phyloP scores from a whole-genome alignment of 1,140 invertebrate genomes.

The Dendrolimus kikuchii region DNA sequence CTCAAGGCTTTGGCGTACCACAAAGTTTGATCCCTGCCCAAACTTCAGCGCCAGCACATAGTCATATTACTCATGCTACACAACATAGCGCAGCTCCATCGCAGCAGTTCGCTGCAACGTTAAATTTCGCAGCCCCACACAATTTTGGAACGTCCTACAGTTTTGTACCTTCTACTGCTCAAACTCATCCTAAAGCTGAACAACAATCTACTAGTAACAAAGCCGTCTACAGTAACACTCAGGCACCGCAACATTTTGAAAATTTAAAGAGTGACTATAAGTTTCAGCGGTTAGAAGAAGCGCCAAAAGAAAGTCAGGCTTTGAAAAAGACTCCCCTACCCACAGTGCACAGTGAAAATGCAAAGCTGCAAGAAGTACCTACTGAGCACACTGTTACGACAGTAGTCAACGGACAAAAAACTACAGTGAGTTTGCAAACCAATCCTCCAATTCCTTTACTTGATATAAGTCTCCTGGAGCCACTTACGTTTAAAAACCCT shows the following conservation, averaged over 20 bases:
- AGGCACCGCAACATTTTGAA: constrained; percentile 17
- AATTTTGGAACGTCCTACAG: too few relatives aligned
- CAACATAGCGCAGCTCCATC: too few relatives aligned
- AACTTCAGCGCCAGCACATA: too few relatives aligned
- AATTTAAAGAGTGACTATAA: constrained; percentile 27
- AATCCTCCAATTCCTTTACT: constrained; percentile 51
- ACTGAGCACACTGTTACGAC: constrained; percentile 36
- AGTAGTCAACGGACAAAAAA: constrained; percentile 43
- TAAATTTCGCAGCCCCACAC: too few relatives aligned
- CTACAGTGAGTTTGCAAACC: constrained; percentile 36
- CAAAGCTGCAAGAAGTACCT: constrained; percentile 29
- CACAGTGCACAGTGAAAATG: constrained; percentile 21
- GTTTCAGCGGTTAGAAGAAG: constrained; percentile 29
- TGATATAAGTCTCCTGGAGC: constrained; percentile 54
- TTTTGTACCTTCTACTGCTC: constrained; percentile 8
- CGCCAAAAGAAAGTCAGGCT: constrained; percentile 17
- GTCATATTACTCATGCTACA: too few relatives aligned
- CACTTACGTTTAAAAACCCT: constrained; percentile 56
- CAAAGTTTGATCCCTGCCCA: too few relatives aligned
- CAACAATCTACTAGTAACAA: constrained; percentile 37
- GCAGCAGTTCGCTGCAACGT: too few relatives aligned
- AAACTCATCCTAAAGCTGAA: constrained; percentile 19
- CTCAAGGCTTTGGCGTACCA: not conserved
- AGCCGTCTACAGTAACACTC: constrained; percentile 25
- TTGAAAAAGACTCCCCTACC: constrained; percentile 12